phyloP scores from a whole-genome alignment of 37 sponge, comb jelly and placozoan species.

The Bolinopsis microptera region DNA sequence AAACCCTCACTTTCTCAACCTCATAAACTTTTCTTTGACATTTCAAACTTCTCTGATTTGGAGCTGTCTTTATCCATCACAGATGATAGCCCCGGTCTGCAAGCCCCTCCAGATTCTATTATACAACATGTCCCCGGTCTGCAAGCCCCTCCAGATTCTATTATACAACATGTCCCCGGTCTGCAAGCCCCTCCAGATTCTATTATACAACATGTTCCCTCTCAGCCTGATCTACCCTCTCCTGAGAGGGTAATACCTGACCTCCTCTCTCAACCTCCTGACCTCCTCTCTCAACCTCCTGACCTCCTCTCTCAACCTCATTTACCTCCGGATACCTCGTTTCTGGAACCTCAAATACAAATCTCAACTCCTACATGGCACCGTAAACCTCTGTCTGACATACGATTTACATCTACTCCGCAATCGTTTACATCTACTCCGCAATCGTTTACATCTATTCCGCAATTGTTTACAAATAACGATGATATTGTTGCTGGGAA shows the following conservation, averaged over 20 bases:
- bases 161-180: not conserved
- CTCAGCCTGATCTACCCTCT: too few species aligned
- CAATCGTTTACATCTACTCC: not conserved
- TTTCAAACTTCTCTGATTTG: not conserved
- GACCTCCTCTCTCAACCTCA: not conserved
- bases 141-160: not conserved
- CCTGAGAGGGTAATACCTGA: too few species aligned
- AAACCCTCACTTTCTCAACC: not conserved
- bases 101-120: not conserved
- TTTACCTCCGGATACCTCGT: not conserved
- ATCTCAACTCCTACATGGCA: not conserved
- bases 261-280: not conserved
- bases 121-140: not conserved
- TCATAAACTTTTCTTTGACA: not conserved
- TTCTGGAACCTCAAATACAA: not conserved
- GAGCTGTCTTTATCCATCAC: not conserved
- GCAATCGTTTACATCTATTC: not conserved
- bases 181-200: not conserved
- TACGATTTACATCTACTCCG: not conserved
- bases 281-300: not conserved
- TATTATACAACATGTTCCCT: too few species aligned
- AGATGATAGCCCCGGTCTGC: not conserved
- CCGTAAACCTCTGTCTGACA: slow-evolving; percentile 2
- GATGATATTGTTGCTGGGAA: not conserved
- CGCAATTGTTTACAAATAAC: not conserved